Evolutionary conservation across 2,797 vertebrate genomes (phyloP).

Genomic region (Crax fasciolata): DNA sequence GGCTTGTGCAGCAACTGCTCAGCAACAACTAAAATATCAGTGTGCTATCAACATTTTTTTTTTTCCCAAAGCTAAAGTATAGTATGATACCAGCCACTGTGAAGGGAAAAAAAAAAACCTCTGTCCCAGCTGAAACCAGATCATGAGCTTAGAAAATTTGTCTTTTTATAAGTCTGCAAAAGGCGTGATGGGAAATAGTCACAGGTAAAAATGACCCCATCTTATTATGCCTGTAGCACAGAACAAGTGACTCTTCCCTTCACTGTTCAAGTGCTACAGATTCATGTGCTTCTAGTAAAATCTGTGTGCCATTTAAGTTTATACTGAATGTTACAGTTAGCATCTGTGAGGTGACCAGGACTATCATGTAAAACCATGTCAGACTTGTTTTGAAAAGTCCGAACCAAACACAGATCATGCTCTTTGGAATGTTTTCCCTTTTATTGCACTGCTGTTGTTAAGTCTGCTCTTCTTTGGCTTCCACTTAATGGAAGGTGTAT

Average conservation of each 20-base stretch:
- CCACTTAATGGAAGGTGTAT: not conserved
- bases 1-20: not conserved
- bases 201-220: constrained; percentile 75
- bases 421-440: not conserved
- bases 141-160: constrained; percentile 68
- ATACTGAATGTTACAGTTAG: constrained; percentile 19
- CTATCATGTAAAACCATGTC: not conserved
- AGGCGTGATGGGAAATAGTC: constrained; percentile 63
- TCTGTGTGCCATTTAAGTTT: constrained; percentile 46
- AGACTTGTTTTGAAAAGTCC: constrained; percentile 5
- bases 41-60: not conserved
- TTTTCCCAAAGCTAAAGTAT: not conserved
- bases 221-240: constrained; percentile 65
- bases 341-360: constrained; percentile 34
- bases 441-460: not conserved
- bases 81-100: not conserved
- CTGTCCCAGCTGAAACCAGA: not conserved
- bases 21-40: not conserved
- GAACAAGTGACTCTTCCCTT: constrained; percentile 37
- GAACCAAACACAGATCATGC: not conserved
- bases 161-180: constrained; percentile 71
- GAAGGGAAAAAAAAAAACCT: not conserved
- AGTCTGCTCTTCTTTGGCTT: constrained; percentile 8
- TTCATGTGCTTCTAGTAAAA: constrained; percentile 69
- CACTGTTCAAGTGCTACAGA: constrained; percentile 51